phyloP scores from a whole-genome alignment of 2,888 invertebrate genomes.

The Rambutsinella grinnellia region DNA sequence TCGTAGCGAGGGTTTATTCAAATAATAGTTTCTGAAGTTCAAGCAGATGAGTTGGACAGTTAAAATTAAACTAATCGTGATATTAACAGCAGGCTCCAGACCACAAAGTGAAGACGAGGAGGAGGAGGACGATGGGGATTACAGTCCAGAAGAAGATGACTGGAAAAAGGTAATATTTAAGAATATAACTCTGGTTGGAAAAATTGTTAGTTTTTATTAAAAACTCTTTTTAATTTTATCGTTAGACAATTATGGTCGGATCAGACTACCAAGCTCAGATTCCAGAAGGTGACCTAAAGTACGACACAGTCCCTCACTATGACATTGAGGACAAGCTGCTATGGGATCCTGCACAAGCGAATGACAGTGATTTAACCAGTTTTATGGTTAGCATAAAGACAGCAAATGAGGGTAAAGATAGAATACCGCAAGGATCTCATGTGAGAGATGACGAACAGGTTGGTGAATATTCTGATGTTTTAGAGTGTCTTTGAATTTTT shows the following conservation, averaged over 20 bases:
- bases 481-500: not conserved
- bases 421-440: constrained; percentile 77
- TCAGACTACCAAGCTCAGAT: constrained; percentile 93
- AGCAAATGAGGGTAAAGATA: constrained; percentile 45
- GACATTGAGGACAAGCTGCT: constrained; percentile 95
- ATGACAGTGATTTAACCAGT: constrained; percentile 74
- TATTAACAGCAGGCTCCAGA: constrained; percentile 72
- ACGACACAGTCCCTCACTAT: constrained; percentile 94
- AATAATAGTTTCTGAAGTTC: too few species aligned
- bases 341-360: constrained; percentile 89
- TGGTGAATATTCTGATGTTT: too few species aligned
- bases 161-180: constrained; percentile 80
- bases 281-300: constrained; percentile 90
- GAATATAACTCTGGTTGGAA: not conserved
- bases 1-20: too few species aligned
- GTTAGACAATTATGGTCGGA: constrained; percentile 96
- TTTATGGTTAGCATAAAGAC: constrained; percentile 60
- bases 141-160: constrained; percentile 87
- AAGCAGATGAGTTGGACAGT: too few species aligned
- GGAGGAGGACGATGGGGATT: constrained; percentile 86
- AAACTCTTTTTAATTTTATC: constrained; percentile 22
- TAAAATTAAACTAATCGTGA: too few species aligned
- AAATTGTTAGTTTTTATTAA: not conserved
- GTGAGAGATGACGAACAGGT: constrained; percentile 77
- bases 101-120: constrained; percentile 78